phyloP scores from a whole-genome alignment of 2,888 invertebrate species.

The Bugula neritina region DNA sequence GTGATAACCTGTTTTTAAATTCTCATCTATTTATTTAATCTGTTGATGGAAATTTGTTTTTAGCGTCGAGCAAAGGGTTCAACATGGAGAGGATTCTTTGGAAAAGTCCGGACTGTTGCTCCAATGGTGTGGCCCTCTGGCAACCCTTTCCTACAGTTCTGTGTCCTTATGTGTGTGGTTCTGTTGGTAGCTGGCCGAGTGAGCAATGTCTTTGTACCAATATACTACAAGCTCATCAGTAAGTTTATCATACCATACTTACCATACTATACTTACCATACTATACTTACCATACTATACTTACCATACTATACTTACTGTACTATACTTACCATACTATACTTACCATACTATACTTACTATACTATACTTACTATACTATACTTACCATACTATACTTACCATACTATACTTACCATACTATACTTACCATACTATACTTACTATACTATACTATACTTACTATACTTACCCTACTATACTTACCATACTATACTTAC shows the following conservation, averaged over 20 bases:
- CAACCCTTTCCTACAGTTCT: conserved; percentile 66
- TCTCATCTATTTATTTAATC: background rate
- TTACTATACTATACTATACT: conserved; percentile 83
- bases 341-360: too few relatives aligned
- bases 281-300: background rate
- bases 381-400: background rate
- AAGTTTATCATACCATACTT: conserved; percentile 41
- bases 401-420: background rate
- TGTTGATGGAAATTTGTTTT: background rate
- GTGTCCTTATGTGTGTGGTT: conserved; percentile 72
- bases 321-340: background rate
- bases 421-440: background rate
- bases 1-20: background rate
- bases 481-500: too few relatives aligned
- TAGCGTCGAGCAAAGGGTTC: conserved; percentile 30
- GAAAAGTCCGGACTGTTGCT: conserved; percentile 70
- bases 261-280: background rate
- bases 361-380: background rate
- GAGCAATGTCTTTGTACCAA: conserved; percentile 80
- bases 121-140: conserved; percentile 90
- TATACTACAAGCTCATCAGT: conserved; percentile 84
- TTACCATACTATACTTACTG: background rate
- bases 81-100: conserved; percentile 60
- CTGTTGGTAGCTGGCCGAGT: conserved; percentile 70
- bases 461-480: conserved; percentile 58